Evolutionary conservation across 2,113 vertebrate species (phyloP).

Genomic region (Plecturocebus donacophilus): DNA sequence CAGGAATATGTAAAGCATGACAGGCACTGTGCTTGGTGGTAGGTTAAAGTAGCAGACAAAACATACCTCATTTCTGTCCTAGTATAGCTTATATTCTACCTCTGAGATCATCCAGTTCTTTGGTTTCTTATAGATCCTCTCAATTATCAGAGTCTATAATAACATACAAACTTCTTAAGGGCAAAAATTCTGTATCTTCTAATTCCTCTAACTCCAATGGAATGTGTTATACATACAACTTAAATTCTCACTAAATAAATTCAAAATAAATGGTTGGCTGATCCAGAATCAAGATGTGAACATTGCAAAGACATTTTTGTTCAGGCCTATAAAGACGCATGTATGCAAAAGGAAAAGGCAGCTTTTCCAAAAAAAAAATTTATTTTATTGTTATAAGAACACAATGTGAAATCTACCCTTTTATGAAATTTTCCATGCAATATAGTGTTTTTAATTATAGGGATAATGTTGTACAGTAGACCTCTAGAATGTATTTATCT

Average conservation of each 20-base stretch:
- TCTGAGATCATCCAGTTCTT: background rate
- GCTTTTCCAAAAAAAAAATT: background rate
- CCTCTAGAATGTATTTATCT: background rate
- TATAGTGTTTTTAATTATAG: background rate
- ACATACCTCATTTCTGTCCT: background rate
- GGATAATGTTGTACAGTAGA: background rate
- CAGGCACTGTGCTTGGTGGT: background rate
- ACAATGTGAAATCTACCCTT: background rate
- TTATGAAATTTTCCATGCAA: background rate
- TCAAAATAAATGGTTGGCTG: background rate
- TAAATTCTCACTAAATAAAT: background rate
- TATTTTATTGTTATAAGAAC: background rate
- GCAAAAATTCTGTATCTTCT: slow-evolving; percentile 15
- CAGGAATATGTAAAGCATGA: background rate
- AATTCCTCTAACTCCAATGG: background rate
- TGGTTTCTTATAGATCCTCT: background rate
- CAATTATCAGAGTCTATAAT: background rate
- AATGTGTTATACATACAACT: background rate
- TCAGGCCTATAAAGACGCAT: background rate
- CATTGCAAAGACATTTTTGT: background rate
- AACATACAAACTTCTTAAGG: background rate
- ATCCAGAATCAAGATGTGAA: background rate
- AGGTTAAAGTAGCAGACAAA: background rate
- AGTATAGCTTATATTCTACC: background rate
- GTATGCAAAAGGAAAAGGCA: background rate